Base-by-base conservation (phyloP, 2,888 invertebrate genomes). In the Atethmia centrago region DNA sequence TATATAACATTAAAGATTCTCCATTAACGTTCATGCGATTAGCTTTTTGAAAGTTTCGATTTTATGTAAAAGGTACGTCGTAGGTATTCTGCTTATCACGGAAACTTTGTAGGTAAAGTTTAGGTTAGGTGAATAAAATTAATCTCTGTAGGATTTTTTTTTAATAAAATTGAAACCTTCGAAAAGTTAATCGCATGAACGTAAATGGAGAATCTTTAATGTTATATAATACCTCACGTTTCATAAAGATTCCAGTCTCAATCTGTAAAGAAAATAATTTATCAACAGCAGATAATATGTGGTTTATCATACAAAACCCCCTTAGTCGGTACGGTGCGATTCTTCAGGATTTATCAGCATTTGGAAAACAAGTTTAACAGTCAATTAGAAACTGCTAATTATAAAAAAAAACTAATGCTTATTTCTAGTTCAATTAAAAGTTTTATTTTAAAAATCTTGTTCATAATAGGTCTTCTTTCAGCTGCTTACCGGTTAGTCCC, bases 241-340 rank as follows among this genome's bases (percentile, higher is more conserved):
- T 49, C 47, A 65, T 47, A 66, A 62, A 62, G 53, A 58, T 63
- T 77, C 63, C 66, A 67, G 79, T 76, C 67, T n/a, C n/a, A n/a
- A n/a, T n/a, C 16, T 42, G 3, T 55, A 36, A 49, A 21, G 8
- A 66, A 40, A 36, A 36, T 49, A 31, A 31, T 5, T 53, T 51
- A 42, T 42, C 28, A 51, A 9, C 28, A 16, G 3, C 14, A 25
- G 42, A n/a, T 40, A 21, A n/a, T 40, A 21, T 25, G 40, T 12
- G n/a, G 19, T 53, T 42, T 40, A 21, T 64, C 1, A 64, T 25
- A 40, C 8, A 16, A 40, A 40, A 28, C 0, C 5, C 9, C 14
- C 40, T 21, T 12, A n/a, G n/a, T n/a, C n/a, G 12, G 45, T 25
- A 49, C 3, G 3, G 4, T 40, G 21, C 16, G 31, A 66, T n/a